Evolutionary conservation across 1,140 invertebrate species (phyloP).

Genomic region (Drosophila auraria): DNA sequence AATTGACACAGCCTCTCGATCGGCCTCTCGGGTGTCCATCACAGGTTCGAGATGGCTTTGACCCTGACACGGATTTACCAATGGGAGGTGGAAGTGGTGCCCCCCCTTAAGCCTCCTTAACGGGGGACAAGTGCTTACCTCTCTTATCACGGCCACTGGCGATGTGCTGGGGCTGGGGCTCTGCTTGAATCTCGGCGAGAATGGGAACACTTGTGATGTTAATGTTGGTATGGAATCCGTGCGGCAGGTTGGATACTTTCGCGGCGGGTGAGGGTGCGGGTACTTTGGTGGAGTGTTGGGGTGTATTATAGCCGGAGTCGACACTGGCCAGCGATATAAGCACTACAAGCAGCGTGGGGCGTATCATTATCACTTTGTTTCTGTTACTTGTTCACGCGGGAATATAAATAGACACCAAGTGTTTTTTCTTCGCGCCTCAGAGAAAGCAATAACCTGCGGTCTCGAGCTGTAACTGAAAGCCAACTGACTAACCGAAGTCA

Average conservation of each 20-base stretch:
- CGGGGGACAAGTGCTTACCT: conserved; percentile 60
- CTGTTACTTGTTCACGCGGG: conserved; percentile 16
- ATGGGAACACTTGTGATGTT: conserved; percentile 11
- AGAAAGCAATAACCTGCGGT: conserved; percentile 49
- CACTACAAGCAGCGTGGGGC: conserved; percentile 54
- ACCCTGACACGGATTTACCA: conserved; percentile 68
- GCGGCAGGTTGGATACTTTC: conserved; percentile 31
- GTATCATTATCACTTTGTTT: conserved; percentile 64
- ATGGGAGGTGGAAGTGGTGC: conserved; percentile 17
- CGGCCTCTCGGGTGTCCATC: conserved; percentile 20
- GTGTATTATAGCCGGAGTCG: conserved; percentile 71
- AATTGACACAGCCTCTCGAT: conserved; percentile 62
- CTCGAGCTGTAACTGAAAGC: conserved; percentile 41
- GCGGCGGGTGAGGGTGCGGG: conserved; percentile 3
- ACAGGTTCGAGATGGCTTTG: conserved; percentile 26
- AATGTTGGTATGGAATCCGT: conserved; percentile 25
- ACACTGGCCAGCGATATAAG: conserved; percentile 69
- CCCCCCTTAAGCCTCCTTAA: not conserved
- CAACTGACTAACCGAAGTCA: conserved; percentile 29
- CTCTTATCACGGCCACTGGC: conserved; percentile 65
- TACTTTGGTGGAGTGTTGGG: conserved; percentile 14
- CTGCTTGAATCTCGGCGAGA: conserved; percentile 2
- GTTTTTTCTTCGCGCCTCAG: conserved; percentile 24
- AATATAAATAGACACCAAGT: conserved; percentile 36
- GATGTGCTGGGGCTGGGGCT: conserved; percentile 6